These are phyloP conservation scores for Euphydryas editha DNA, from an alignment of 2,888 invertebrate species.

Conservation along the genomic window DNA sequence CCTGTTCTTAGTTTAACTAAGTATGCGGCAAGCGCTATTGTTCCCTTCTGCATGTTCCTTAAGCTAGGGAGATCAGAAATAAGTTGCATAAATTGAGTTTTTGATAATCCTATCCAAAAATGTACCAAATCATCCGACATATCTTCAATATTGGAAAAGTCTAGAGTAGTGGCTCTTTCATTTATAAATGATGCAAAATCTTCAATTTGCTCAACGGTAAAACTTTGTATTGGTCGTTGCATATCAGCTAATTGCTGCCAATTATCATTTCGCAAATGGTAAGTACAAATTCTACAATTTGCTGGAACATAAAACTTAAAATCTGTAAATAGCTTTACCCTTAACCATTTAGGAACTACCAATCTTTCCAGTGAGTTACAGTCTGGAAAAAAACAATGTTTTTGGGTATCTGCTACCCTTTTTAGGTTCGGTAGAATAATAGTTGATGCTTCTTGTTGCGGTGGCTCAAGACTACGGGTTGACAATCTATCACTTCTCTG, in stretches of 20 bases:
- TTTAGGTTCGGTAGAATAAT: no score
- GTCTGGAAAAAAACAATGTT: background rate
- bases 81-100: background rate
- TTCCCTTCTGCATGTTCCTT: background rate
- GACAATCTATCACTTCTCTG: background rate
- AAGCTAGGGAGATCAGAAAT: background rate
- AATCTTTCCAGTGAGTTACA: background rate
- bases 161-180: background rate
- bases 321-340: conserved; percentile 1
- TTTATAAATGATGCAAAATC: background rate
- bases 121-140: background rate
- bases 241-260: background rate
- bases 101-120: background rate
- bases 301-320: background rate
- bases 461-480: background rate
- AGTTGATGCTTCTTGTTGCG: background rate
- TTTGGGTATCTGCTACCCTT: background rate
- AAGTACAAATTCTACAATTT: background rate
- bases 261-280: background rate
- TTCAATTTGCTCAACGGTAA: background rate
- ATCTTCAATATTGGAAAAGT: background rate
- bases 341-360: background rate
- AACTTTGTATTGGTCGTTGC: background rate
- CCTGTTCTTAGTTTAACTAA: background rate
- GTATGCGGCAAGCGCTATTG: background rate